Evolutionary conservation across 1,140 invertebrate species (phyloP), one percentile per base, ranked within the genome.

Genomic region (Atopsyche davidsoni): DNA sequence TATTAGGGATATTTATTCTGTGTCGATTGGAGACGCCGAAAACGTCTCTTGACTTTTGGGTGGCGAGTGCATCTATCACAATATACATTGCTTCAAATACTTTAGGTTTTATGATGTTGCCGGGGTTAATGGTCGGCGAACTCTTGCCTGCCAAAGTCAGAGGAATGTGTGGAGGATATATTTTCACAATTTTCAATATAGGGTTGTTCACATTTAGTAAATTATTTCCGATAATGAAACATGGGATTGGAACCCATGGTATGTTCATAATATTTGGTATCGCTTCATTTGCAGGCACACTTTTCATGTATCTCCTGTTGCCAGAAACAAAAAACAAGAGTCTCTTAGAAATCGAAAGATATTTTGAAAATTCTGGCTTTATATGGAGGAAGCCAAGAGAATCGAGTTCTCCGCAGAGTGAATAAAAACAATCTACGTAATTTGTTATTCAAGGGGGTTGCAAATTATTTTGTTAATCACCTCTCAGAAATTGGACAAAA

Each of bases 321-420:
- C 89, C 89, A 14, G 89, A 93, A 73, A 92, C 89, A 0, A 91
- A 87, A 64, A 83, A 85, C 11, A 79, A 80, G 53, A 82, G 76
- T 2, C 68, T 91, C 44, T 78, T 86, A 48, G 82, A 92, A 72
- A 89, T 92, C 49, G 83, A 87, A 67, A 80, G 86, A 64, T 85
- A 86, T 62, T 87, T 86, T 61, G 72, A 80, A 58, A 79, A 79
- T 51, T 64, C 75, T 11, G 83, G 82, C 55, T 67, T 81, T 55
- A 55, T 83, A 13, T 84, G 81, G 81, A 64, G 78, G 7, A 52
- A 41, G 16, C 40, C 46, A 4, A 50, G 35, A 32, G 11, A 21
- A 7, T 42, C 40, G 24, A 9, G 7, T 3, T 9, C 23, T 22
- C 21, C 19, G n/a, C n/a, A 11, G 11, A 42, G 17, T n/a, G 21